Evolutionary conservation across 2,888 invertebrate species (phyloP).

Genomic region (Rhabditophanes sp.): DNA sequence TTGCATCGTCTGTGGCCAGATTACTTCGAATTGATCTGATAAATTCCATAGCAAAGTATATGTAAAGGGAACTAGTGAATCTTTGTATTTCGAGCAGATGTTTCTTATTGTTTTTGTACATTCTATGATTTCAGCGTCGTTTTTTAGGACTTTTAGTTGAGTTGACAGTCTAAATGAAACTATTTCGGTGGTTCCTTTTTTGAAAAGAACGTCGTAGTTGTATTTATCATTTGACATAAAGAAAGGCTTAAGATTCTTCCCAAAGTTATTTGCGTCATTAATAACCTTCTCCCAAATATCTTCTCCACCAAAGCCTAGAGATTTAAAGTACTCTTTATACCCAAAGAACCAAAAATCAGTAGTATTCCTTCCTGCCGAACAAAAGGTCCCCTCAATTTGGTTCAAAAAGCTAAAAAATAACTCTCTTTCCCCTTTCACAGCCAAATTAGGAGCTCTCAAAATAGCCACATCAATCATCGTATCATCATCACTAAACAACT

Average conservation of each 20-base stretch:
- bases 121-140: conserved; percentile 18
- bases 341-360: conserved; percentile 32
- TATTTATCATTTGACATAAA: conserved; percentile 24
- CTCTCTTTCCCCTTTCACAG: conserved; percentile 9
- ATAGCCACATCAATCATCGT: conserved; percentile 24
- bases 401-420: conserved; percentile 15
- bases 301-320: conserved; percentile 26
- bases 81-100: conserved; percentile 10
- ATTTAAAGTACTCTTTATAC: conserved; percentile 19
- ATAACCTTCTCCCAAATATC: conserved; percentile 11
- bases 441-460: conserved; percentile 25
- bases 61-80: conserved; percentile 14
- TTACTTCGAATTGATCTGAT: conserved; percentile 34
- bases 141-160: conserved; percentile 13
- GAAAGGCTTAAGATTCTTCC: conserved; percentile 17
- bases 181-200: conserved; percentile 7
- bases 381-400: conserved; percentile 17
- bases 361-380: conserved; percentile 10
- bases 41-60: conserved; percentile 32
- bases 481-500: conserved; percentile 16
- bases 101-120: conserved; percentile 22
- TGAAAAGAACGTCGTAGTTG: conserved; percentile 20
- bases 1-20: conserved; percentile 36
- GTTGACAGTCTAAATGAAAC: conserved; percentile 23
- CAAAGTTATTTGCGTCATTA: conserved; percentile 15